Percentiles rank a stretch among this genome's conserved stretches.
Evolutionary conservation across 2,797 vertebrate genomes (phyloP).

Genomic region (Pseudomugil tenellus): DNA sequence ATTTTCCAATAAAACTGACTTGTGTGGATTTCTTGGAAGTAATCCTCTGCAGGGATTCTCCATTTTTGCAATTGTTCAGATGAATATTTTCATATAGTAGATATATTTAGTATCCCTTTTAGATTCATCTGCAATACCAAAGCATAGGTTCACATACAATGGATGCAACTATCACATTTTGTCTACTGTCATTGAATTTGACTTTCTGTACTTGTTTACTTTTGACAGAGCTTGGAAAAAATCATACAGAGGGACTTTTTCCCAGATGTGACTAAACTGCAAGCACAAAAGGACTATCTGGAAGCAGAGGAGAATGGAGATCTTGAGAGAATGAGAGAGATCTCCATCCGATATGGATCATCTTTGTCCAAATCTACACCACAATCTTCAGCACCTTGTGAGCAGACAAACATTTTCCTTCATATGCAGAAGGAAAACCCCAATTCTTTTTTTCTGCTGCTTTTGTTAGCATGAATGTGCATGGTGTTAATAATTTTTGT

Average conservation of each 20-base stretch:
- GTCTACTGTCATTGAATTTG: not conserved
- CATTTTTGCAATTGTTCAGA: no score
- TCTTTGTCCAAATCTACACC: slow-evolving; percentile 87
- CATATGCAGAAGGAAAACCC: not conserved
- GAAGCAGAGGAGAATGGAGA: slow-evolving; percentile 96
- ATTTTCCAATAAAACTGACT: no score
- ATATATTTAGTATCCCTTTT: no score
- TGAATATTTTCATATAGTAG: no score
- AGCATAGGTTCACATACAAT: not conserved
- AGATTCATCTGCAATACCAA: no score
- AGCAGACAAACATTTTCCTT: slow-evolving; percentile 56
- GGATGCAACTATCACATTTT: no score
- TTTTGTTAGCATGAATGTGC: not conserved
- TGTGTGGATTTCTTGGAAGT: no score
- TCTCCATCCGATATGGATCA: slow-evolving; percentile 93
- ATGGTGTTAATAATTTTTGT: not conserved
- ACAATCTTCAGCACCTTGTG: slow-evolving; percentile 89
- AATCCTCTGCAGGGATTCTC: no score
- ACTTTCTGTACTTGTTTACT: slow-evolving; percentile 1
- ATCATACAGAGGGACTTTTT: slow-evolving; percentile 98
- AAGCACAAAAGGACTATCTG: slow-evolving; percentile 94
- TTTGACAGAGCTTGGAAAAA: slow-evolving; percentile 87
- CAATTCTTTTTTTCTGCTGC: not conserved
- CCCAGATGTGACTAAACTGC: slow-evolving; percentile 94
- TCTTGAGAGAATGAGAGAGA: slow-evolving; percentile 94